phyloP scores from a whole-genome alignment of 2,888 invertebrate genomes.

The Crepidodera aurea region DNA sequence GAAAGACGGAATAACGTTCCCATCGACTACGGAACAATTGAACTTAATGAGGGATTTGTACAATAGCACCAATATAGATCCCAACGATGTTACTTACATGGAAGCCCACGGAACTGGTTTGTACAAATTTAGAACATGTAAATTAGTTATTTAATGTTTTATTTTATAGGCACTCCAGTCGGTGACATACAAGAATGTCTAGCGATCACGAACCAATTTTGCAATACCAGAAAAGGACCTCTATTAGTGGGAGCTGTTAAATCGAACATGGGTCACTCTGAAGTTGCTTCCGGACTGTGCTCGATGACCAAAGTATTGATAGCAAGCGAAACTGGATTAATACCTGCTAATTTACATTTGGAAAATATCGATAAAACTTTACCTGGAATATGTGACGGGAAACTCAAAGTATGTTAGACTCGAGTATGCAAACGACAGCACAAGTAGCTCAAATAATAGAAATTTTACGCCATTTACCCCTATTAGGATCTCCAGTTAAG shows the following conservation, averaged over 20 bases:
- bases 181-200: constrained; percentile 46
- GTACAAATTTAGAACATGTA: constrained; percentile 3
- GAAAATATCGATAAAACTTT: constrained; percentile 65
- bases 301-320: constrained; percentile 70
- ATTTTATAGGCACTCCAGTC: constrained; percentile 59
- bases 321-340: constrained; percentile 71
- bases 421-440: too few species aligned
- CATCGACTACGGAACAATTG: constrained; percentile 50
- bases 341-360: constrained; percentile 79
- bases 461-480: too few species aligned
- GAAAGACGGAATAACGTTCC: constrained; percentile 50
- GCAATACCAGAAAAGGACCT: constrained; percentile 61
- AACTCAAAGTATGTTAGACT: constrained; percentile 58
- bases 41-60: constrained; percentile 63
- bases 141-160: not conserved
- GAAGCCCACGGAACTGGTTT: constrained; percentile 70
- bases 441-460: too few species aligned
- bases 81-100: constrained; percentile 64
- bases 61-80: constrained; percentile 62
- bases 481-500: too few species aligned
- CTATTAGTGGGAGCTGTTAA: constrained; percentile 67
- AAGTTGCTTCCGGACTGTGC: constrained; percentile 64
- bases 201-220: constrained; percentile 41
- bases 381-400: constrained; percentile 64
- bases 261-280: constrained; percentile 64